Conservation (phyloP, 2,113 vertebrate genomes). For the Gulo gulo region DNA sequence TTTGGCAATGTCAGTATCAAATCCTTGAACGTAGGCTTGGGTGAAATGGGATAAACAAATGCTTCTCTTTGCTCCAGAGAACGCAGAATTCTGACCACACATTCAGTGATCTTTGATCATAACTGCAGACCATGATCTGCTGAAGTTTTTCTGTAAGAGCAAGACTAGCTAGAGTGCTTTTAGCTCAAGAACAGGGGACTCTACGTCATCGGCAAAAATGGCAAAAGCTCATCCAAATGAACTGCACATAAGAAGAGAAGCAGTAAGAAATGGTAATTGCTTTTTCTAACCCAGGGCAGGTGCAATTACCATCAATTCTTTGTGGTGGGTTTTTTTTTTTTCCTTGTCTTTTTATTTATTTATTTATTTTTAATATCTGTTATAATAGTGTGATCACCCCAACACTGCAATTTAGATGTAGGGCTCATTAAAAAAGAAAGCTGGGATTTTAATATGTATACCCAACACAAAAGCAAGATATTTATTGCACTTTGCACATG, state of each 20-base stretch:
- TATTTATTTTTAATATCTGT: background rate
- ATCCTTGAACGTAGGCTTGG: constrained; percentile 77
- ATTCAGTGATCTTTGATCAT: constrained; percentile 61
- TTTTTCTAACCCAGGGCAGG: constrained; percentile 62
- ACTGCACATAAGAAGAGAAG: constrained; percentile 61
- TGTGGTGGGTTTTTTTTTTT: background rate
- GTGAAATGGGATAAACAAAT: constrained; percentile 66
- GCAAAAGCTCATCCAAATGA: constrained; percentile 60
- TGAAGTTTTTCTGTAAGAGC: constrained; percentile 61
- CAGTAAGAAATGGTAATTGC: constrained; percentile 69
- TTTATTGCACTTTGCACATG: background rate
- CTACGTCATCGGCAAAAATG: constrained; percentile 63
- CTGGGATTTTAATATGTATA: constrained; percentile 26
- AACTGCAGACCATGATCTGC: constrained; percentile 59
- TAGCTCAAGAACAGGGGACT: constrained; percentile 4
- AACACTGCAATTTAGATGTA: constrained; percentile 47
- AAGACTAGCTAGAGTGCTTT: constrained; percentile 65
- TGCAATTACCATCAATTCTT: background rate
- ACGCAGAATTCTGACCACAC: constrained; percentile 57
- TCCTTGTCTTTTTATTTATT: background rate
- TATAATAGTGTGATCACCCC: background rate
- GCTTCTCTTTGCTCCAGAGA: constrained; percentile 29
- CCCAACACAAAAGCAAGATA: constrained; percentile 35
- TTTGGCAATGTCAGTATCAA: constrained; percentile 79
- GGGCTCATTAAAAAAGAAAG: constrained; percentile 14